These are phyloP conservation scores for Sebastes flavidus DNA, from an alignment of 2,797 vertebrate genomes.

Conservation along the genomic window DNA sequence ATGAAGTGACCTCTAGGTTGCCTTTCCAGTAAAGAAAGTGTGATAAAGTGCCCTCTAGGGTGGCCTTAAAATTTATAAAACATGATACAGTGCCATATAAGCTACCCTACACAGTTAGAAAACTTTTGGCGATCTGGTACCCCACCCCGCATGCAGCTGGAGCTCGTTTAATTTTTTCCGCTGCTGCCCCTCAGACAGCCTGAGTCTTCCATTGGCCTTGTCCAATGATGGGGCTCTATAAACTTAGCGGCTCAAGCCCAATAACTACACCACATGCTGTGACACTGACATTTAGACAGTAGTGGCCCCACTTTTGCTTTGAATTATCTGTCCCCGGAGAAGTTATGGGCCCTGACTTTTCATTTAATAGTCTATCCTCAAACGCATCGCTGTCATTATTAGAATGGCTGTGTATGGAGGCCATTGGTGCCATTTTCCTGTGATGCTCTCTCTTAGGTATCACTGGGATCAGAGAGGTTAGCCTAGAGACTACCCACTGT, in stretches of 20 bases:
- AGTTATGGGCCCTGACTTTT: not conserved
- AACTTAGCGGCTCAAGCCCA: not conserved
- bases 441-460: constrained; percentile 7
- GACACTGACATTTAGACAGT: constrained; percentile 15
- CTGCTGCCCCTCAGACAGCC: no score
- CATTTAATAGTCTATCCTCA: not conserved
- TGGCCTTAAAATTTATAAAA: no score
- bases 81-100: no score
- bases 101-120: no score
- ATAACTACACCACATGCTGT: not conserved
- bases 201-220: not conserved
- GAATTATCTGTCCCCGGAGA: not conserved
- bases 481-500: not conserved
- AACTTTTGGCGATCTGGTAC: no score
- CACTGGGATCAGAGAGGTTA: constrained; percentile 11
- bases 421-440: not conserved
- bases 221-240: not conserved
- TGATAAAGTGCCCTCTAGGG: no score
- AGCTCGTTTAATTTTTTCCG: no score
- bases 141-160: no score
- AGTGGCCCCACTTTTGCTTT: not conserved
- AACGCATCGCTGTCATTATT: constrained; percentile 14
- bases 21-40: no score
- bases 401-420: not conserved
- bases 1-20: no score